Base-by-base conservation (phyloP, 2,888 invertebrate species). In the Lottia scabra region DNA sequence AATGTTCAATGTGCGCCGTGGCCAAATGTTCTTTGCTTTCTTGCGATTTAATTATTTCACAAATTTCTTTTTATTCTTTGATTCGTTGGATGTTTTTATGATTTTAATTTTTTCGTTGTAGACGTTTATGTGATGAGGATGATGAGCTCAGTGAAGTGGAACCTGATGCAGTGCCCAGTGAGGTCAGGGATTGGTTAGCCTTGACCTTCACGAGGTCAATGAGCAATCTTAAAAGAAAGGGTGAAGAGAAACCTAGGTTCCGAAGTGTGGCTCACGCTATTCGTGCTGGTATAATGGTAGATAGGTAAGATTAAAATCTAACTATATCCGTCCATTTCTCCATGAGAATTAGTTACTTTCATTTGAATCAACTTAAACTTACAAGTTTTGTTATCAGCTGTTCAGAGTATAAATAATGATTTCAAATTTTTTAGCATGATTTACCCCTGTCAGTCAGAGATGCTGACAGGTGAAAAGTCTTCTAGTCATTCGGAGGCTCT, bases 131-230 rank as follows among this genome's bases (percentile, higher is more conserved):
- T 77, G 90, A 90, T 79, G 97, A 97, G 90, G 97, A 97, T 90
- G 98, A 98, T 90, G 98, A 98, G 90, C 91, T 98, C 81, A 96
- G 96, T 64, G 97, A 97, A 90, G 97, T 98, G 71, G 96, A 97
- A 87, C 97, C 97, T 70, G 97, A 98, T 89, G 96, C 97, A 15
- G 97, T 98, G 68, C 98, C 98, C 62, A 96, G 95, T 75, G 98
- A 98, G 90, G 98, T 98, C 63, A 93, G 98, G 82, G 97, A 98
- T 90, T 98, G 98, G 98, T 91, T 98, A 89, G 97, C 97, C 74
- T 95, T 97, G 75, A 98, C 98, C 65, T 98, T 98, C 91, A 98
- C 98, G 48, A 92, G 97, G 79, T 88, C 89, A 30, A 87, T 88
- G 87, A 86, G 84, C 78, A 88, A 87, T 79, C 84, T 87, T 76